Conservation (phyloP, 2,888 invertebrate genomes). For the Aleiodes leptofemur region DNA sequence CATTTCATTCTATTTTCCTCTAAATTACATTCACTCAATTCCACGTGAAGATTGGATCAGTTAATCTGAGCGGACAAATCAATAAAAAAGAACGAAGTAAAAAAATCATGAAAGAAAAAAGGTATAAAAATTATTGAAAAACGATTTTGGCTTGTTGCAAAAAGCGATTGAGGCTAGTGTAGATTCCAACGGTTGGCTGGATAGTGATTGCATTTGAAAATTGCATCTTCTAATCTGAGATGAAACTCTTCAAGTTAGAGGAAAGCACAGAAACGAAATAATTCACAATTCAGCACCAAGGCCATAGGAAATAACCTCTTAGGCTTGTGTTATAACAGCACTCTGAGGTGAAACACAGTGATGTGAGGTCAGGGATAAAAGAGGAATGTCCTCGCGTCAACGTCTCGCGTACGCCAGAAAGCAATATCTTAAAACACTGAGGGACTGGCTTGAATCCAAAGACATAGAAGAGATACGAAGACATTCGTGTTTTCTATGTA, state of each 20-base stretch:
- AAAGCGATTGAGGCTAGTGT: no score
- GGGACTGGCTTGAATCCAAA: slow-evolving; percentile 68
- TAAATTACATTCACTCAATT: no score
- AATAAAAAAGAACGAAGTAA: neutral
- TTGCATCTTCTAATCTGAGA: slow-evolving; percentile 30
- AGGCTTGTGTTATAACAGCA: slow-evolving; percentile 8
- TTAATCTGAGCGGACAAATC: no score
- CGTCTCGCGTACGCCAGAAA: slow-evolving; percentile 56
- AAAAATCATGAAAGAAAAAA: neutral
- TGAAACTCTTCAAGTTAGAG: neutral
- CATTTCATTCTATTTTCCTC: no score
- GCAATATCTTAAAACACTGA: slow-evolving; percentile 71
- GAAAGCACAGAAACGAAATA: neutral
- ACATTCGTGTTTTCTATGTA: slow-evolving; percentile 42
- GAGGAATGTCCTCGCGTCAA: slow-evolving; percentile 43
- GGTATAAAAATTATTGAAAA: no score
- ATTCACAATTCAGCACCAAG: neutral
- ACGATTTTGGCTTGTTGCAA: no score
- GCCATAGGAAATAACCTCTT: slow-evolving; percentile 24
- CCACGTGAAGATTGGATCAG: no score
- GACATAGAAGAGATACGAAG: slow-evolving; percentile 51
- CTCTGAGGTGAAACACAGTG: slow-evolving; percentile 5
- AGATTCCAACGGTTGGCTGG: no score
- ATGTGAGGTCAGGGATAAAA: slow-evolving; percentile 9
- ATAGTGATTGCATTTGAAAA: slow-evolving; percentile 35